phyloP scores from a whole-genome alignment of 2,888 invertebrate genomes.

The Omphaloscelis lunosa region DNA sequence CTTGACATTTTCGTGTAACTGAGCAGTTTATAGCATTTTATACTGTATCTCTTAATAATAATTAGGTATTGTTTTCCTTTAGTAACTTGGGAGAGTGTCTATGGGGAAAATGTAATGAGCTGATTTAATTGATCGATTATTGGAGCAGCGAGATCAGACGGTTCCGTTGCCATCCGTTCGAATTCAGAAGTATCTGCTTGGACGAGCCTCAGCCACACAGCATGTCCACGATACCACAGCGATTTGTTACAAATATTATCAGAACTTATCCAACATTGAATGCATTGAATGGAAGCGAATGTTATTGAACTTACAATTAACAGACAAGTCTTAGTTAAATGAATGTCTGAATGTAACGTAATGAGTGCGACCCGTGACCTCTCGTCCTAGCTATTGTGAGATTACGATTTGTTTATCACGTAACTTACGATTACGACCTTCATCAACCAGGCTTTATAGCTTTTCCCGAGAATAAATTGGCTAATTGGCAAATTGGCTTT shows the following conservation, averaged over 20 bases:
- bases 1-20: constrained; percentile 17
- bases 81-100: background rate
- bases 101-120: background rate
- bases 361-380: constrained; percentile 47
- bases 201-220: background rate
- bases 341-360: constrained; percentile 30
- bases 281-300: constrained; percentile 6
- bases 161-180: background rate
- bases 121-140: background rate
- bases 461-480: too few species aligned
- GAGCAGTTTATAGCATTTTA: constrained; percentile 11
- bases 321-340: constrained; percentile 26
- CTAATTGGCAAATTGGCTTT: background rate
- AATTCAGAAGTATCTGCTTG: background rate
- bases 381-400: constrained; percentile 64
- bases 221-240: background rate
- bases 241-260: background rate
- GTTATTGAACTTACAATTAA: constrained; percentile 47
- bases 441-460: constrained; percentile 3
- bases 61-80: constrained; percentile 7
- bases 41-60: background rate
- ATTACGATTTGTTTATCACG: constrained; percentile 73
- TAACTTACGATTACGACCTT: constrained; percentile 38
- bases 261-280: too few species aligned
- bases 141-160: background rate